Percentiles rank a stretch among this genome's conserved stretches.
phyloP scores from a whole-genome alignment of 2,888 invertebrate species.

The Tenthredo distinguenda region DNA sequence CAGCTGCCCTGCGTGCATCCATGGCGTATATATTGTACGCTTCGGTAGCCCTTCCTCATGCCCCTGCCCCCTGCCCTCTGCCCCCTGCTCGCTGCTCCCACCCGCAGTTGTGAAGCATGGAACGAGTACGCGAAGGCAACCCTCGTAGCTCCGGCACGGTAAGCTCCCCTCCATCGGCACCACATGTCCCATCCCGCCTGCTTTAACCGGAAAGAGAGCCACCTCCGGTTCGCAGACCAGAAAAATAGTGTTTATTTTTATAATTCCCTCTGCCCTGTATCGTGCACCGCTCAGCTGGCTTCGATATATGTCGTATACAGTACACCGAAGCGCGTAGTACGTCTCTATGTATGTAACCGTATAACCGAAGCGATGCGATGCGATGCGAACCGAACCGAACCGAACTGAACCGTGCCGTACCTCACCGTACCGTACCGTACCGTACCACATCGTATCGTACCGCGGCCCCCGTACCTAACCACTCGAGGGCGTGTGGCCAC shows the following conservation, averaged over 20 bases:
- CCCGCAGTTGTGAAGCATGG: not conserved
- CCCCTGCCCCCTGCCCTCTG: not conserved
- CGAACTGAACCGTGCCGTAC: not conserved
- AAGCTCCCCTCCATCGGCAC: not conserved
- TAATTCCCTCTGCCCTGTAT: conserved; percentile 42
- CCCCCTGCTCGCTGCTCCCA: not conserved
- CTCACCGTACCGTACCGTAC: conserved; percentile 3
- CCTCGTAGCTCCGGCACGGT: not conserved
- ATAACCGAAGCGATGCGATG: not conserved
- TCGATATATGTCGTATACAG: not conserved
- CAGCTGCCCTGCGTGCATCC: conserved; percentile 46
- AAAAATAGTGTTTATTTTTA: conserved; percentile 44
- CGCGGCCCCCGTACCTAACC: not conserved
- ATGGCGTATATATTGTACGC: conserved; percentile 14
- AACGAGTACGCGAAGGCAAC: not conserved
- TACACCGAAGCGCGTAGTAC: not conserved
- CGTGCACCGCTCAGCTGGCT: conserved; percentile 20
- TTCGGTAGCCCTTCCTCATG: conserved; percentile 24
- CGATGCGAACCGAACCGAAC: not conserved
- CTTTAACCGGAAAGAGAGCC: not conserved
- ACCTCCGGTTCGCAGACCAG: conserved; percentile 12
- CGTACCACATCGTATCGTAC: conserved; percentile 22
- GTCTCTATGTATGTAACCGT: not conserved
- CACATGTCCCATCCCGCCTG: not conserved
- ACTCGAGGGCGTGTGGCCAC: conserved; percentile 31